These are phyloP conservation scores for Pomacea canaliculata DNA, from an alignment of 2,888 invertebrate genomes.

Conservation along the genomic window DNA sequence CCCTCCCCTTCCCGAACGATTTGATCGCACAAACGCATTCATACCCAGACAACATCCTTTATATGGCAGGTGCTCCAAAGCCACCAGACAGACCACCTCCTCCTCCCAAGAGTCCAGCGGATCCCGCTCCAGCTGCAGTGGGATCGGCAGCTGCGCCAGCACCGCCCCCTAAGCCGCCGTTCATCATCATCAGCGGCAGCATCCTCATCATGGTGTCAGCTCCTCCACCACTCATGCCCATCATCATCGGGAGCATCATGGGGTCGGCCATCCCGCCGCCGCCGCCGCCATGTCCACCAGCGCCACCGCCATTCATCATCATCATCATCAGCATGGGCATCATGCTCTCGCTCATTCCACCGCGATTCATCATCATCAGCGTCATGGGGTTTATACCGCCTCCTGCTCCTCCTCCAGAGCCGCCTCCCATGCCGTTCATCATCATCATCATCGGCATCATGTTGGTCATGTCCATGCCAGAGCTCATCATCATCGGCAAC, in stretches of 20 bases:
- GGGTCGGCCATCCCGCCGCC: background rate
- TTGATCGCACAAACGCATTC: background rate
- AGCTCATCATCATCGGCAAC: too few relatives aligned
- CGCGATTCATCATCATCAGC: constrained; percentile 2
- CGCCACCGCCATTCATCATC: constrained; percentile 10
- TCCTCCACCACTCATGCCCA: background rate
- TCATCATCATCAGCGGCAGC: constrained; percentile 8
- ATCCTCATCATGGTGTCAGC: background rate
- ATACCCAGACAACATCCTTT: background rate
- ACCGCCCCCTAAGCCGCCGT: background rate
- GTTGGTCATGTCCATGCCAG: background rate
- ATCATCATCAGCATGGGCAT: constrained; percentile 3
- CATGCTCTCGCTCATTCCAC: constrained; percentile 9
- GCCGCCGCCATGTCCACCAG: constrained; percentile 12
- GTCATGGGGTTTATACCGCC: constrained; percentile 4
- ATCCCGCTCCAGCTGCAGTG: too few relatives aligned
- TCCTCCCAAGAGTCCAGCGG: background rate
- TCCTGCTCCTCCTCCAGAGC: constrained; percentile 2
- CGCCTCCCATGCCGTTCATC: constrained; percentile 14
- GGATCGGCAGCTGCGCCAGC: constrained; percentile 9
- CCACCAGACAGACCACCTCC: background rate
- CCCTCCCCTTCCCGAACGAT: too few relatives aligned
- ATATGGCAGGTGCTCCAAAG: background rate
- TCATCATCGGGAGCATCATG: constrained; percentile 9
- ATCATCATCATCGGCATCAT: constrained; percentile 19